phyloP scores from a whole-genome alignment of 1,140 invertebrate genomes.

The Charaxes varanes region DNA sequence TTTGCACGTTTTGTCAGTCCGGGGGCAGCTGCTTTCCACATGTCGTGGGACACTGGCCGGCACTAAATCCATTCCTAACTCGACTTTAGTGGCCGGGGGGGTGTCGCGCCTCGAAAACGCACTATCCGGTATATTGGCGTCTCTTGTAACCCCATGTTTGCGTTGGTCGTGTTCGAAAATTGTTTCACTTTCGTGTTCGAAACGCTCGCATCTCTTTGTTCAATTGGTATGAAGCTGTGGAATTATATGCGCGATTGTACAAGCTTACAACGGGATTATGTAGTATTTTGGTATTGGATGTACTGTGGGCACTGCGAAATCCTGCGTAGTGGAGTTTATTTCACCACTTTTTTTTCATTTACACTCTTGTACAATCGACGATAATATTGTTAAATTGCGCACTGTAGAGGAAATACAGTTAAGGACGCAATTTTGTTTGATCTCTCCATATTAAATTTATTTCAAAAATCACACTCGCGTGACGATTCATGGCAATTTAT shows the following conservation, averaged over 20 bases:
- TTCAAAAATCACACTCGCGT: too few relatives aligned
- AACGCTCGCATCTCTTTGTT: constrained; percentile 14
- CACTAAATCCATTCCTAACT: constrained; percentile 67
- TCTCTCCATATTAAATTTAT: too few relatives aligned
- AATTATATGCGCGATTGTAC: constrained; percentile 9
- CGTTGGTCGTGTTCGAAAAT: constrained; percentile 29
- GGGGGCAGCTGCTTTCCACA: constrained; percentile 31
- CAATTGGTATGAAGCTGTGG: constrained; percentile 7
- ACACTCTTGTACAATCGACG: too few relatives aligned
- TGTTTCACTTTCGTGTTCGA: constrained; percentile 19
- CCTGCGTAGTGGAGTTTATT: too few relatives aligned
- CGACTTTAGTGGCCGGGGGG: constrained; percentile 58
- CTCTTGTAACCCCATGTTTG: constrained; percentile 31
- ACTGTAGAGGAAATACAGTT: too few relatives aligned
- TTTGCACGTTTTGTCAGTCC: constrained; percentile 56
- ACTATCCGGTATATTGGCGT: constrained; percentile 43
- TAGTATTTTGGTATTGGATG: neutral
- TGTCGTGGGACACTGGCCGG: constrained; percentile 29
- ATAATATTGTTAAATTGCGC: too few relatives aligned
- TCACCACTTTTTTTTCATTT: too few relatives aligned
- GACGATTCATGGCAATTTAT: too few relatives aligned
- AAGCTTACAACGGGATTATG: constrained; percentile 1
- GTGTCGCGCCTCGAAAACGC: constrained; percentile 41
- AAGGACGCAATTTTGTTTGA: too few relatives aligned
- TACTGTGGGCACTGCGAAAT: too few relatives aligned